A percentile compares a stretch with the other conserved stretches of the same genome.
Conservation (phyloP, 2,113 vertebrate genomes). For the Podiceps cristatus region DNA sequence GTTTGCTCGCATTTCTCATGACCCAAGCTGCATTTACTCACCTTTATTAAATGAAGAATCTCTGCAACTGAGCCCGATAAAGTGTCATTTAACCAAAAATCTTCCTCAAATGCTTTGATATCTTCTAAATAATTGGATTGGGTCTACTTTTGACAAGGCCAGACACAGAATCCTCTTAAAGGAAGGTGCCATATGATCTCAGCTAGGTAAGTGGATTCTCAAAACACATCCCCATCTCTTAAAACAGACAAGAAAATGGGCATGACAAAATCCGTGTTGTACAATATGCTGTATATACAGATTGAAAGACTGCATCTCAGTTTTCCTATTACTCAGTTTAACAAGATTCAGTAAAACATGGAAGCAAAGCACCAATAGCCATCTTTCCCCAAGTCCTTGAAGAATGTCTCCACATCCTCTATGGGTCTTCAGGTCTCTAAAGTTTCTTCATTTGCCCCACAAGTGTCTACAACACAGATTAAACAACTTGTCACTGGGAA, state of each 20-base stretch:
- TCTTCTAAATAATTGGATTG: background rate
- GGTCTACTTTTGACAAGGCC: conserved; percentile 27
- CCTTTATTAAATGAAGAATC: conserved; percentile 9
- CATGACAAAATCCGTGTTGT: conserved; percentile 45
- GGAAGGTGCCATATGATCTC: background rate
- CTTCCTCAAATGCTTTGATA: conserved; percentile 7
- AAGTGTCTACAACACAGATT: conserved; percentile 96
- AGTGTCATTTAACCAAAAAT: background rate
- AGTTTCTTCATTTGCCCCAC: conserved; percentile 94
- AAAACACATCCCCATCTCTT: conserved; percentile 53
- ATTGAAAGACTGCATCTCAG: conserved; percentile 37
- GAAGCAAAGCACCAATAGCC: conserved; percentile 61
- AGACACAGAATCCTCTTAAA: conserved; percentile 1
- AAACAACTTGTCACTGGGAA: conserved; percentile 96
- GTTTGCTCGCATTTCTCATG: background rate
- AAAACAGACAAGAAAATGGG: conserved; percentile 44
- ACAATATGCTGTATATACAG: conserved; percentile 54
- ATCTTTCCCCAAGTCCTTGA: conserved; percentile 58
- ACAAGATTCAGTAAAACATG: conserved; percentile 44
- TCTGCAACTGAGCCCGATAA: background rate
- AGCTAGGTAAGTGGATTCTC: conserved; percentile 16
- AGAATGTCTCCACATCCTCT: background rate
- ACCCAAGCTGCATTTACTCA: conserved; percentile 23
- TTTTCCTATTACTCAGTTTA: conserved; percentile 27
- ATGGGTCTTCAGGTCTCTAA: conserved; percentile 78